Base-by-base conservation (phyloP, 1,140 invertebrate species). In the Calliphora vicina region DNA sequence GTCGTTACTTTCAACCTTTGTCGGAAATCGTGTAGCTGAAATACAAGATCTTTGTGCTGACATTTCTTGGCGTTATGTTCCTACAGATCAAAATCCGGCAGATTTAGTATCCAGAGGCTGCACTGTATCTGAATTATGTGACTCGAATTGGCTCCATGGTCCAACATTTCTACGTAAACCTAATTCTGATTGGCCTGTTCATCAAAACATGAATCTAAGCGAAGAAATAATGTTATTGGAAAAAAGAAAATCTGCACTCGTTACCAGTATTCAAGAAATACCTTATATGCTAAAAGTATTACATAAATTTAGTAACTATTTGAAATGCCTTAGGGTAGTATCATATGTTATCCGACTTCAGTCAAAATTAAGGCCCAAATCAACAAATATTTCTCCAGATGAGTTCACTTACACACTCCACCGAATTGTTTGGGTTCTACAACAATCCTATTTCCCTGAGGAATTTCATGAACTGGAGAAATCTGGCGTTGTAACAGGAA, bases 21-120 rank as follows among this genome's bases (percentile, higher is more conserved):
- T n/a, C n/a, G n/a, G n/a, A n/a, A n/a, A n/a, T n/a, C n/a, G n/a
- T n/a, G n/a, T n/a, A n/a, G n/a, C n/a, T n/a, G n/a, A n/a, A n/a
- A n/a, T n/a, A n/a, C n/a, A n/a, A n/a, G n/a, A n/a, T n/a, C n/a
- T n/a, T n/a, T n/a, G n/a, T 29, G 25, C 42, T 57, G 29, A 35
- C 23, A 5, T 82, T 17, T n/a, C n/a, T n/a, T 90, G 87, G 88
- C 35, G 43, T 8, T 84, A 90, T 84, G 86, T 88, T 17, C 43
- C 78, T 17, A 82, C 85, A 0, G 35, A 84, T 17, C n/a, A 83
- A 12, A 90, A 90, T 84, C 87, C 88, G 12, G 88, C 88, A 2
- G 88, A 90, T 84, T 27, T 89, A n/a, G 81, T 86, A 8, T 88
- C 87, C 0, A 45, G 88, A 57, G 87, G 86, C 25, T 84, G 83